These are phyloP conservation scores for Trimorus sp. DNA, from an alignment of 2,888 invertebrate species.

Conservation along the genomic window DNA sequence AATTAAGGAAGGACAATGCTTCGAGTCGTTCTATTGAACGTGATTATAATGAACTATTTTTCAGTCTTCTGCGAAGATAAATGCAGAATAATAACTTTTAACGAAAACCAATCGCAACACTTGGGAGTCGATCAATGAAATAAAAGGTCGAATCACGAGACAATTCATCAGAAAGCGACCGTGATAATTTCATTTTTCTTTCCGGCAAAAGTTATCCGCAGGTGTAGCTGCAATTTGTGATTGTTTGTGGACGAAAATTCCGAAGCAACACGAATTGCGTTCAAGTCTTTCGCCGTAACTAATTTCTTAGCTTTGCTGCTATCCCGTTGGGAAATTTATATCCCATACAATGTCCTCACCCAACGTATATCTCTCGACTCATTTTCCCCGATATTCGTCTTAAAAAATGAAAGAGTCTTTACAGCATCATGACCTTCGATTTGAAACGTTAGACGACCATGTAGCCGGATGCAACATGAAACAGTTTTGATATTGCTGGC, in stretches of 20 bases:
- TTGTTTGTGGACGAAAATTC: constrained; percentile 55
- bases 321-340: constrained; percentile 58
- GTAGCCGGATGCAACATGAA: too few relatives aligned
- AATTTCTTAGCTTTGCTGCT: constrained; percentile 54
- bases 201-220: constrained; percentile 34
- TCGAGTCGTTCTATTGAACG: too few relatives aligned
- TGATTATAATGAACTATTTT: too few relatives aligned
- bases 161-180: constrained; percentile 11
- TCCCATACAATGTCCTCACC: constrained; percentile 30
- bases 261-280: constrained; percentile 20
- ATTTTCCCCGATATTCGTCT: constrained; percentile 40
- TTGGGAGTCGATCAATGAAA: not conserved
- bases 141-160: not conserved
- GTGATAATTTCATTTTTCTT: constrained; percentile 33
- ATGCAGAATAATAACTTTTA: too few relatives aligned
- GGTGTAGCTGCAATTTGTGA: constrained; percentile 45
- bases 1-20: too few relatives aligned
- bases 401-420: constrained; percentile 17
- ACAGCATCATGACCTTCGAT: not conserved
- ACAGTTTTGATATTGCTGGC: too few relatives aligned
- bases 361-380: constrained; percentile 39
- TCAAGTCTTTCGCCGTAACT: constrained; percentile 38
- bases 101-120: not conserved
- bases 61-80: too few relatives aligned
- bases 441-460: too few relatives aligned